Percentiles rank a stretch among this genome's conserved stretches.
These are phyloP conservation scores for Acrocyrtus sp. DNA, from an alignment of 2,888 invertebrate species.

Conservation along the genomic window DNA sequence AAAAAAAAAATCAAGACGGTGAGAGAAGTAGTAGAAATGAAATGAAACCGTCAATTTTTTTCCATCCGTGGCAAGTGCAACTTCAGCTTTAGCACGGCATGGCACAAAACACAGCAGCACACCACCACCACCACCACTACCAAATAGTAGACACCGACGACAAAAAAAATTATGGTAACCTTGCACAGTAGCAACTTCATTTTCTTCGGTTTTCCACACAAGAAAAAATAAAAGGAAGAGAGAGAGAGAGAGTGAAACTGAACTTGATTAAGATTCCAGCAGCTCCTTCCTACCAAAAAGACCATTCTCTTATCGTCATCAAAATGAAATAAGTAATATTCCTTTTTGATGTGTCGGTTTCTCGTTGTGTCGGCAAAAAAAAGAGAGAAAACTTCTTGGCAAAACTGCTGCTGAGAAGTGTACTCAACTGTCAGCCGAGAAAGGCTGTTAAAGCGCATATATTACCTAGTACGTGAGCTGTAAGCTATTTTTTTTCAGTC, in stretches of 20 bases:
- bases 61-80: neutral
- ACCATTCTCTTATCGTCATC: slow-evolving; percentile 23
- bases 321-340: slow-evolving; percentile 36
- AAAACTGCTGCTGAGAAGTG: slow-evolving; percentile 22
- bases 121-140: no score
- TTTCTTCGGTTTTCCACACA: slow-evolving; percentile 7
- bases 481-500: neutral
- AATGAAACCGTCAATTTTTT: slow-evolving; percentile 30
- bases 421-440: slow-evolving; percentile 23
- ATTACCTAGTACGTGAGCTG: neutral
- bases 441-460: slow-evolving; percentile 30
- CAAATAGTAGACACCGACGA: no score
- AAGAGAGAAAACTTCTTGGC: slow-evolving; percentile 3
- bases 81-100: slow-evolving; percentile 11
- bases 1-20: no score
- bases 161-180: no score
- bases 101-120: slow-evolving; percentile 24
- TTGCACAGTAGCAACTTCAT: no score
- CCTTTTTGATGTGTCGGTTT: slow-evolving; percentile 36
- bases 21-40: neutral
- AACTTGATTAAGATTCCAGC: slow-evolving; percentile 47
- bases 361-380: slow-evolving; percentile 33
- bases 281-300: slow-evolving; percentile 9
- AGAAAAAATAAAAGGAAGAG: slow-evolving; percentile 25
- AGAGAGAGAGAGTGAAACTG: no score